Conservation (phyloP, 2,888 invertebrate species). For the Cantharis rustica region DNA sequence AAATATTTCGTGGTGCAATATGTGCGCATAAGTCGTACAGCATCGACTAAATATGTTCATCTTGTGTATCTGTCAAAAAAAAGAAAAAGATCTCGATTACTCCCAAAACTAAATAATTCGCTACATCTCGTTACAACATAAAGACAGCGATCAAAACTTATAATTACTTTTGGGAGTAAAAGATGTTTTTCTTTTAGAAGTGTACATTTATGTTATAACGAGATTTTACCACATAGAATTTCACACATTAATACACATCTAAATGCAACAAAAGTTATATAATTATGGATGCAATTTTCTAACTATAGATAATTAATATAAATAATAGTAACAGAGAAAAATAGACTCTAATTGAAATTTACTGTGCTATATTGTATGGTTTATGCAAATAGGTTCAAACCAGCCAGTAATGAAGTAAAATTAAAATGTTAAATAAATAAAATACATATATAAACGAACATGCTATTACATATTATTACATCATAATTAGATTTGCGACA, state of each 20-base stretch:
- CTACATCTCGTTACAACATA: conserved; percentile 58
- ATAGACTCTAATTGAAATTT: not conserved
- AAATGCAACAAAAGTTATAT: conserved; percentile 7
- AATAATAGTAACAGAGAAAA: not conserved
- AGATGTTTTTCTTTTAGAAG: conserved; percentile 50
- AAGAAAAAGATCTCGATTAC: conserved; percentile 61
- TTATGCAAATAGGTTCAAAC: not conserved
- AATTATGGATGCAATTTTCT: not conserved
- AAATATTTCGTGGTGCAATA: conserved; percentile 23
- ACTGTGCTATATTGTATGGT: not conserved
- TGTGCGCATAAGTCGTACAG: conserved; percentile 29
- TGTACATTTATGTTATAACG: conserved; percentile 63
- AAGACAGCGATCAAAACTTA: conserved; percentile 33
- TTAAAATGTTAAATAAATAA: not conserved
- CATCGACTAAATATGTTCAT: conserved; percentile 67
- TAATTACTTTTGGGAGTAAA: conserved; percentile 49
- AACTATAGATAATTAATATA: not conserved
- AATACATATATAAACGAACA: not conserved
- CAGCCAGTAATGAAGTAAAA: not conserved
- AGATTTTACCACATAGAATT: conserved; percentile 63
- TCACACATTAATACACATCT: conserved; percentile 13
- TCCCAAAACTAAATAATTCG: conserved; percentile 50
- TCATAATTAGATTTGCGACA: not conserved
- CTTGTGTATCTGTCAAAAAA: conserved; percentile 73
- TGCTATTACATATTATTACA: not conserved